These are phyloP conservation scores for Triops longicaudatus DNA, from an alignment of 1,140 invertebrate species.

Conservation along the genomic window DNA sequence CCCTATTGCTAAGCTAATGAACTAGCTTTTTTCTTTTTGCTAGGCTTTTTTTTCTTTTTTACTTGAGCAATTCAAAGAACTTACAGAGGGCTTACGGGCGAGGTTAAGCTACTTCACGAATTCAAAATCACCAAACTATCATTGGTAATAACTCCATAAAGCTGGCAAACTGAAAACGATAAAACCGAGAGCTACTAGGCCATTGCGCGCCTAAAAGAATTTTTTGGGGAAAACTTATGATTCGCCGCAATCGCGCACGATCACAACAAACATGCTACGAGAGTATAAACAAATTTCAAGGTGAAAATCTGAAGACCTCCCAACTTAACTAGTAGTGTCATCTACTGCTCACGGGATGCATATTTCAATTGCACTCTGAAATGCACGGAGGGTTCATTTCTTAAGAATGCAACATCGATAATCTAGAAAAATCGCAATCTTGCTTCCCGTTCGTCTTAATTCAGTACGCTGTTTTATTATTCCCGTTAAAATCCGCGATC, in stretches of 20 bases:
- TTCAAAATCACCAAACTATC: neutral
- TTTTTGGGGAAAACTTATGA: neutral
- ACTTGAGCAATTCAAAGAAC: neutral
- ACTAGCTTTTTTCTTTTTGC: neutral
- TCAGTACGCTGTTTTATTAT: neutral
- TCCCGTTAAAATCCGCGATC: neutral
- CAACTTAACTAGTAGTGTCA: neutral
- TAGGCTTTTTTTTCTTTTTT: neutral
- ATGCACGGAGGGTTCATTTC: too few species aligned
- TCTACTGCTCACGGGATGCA: neutral
- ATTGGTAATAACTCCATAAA: neutral
- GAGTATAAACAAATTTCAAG: neutral
- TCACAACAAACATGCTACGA: constrained; percentile 4
- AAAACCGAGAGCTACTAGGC: neutral
- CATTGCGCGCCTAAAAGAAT: neutral
- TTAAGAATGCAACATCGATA: neutral
- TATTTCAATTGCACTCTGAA: too few species aligned
- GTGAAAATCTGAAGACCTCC: neutral
- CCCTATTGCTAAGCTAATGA: too few species aligned
- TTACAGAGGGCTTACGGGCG: neutral
- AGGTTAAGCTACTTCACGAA: neutral
- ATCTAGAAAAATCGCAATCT: neutral
- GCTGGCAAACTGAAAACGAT: neutral
- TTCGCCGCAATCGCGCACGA: neutral
- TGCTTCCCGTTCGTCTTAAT: too few species aligned